Evolutionary conservation across 2,113 vertebrate genomes (phyloP), one percentile per base, ranked within the genome.

Genomic region (Xenopus tropicalis): DNA sequence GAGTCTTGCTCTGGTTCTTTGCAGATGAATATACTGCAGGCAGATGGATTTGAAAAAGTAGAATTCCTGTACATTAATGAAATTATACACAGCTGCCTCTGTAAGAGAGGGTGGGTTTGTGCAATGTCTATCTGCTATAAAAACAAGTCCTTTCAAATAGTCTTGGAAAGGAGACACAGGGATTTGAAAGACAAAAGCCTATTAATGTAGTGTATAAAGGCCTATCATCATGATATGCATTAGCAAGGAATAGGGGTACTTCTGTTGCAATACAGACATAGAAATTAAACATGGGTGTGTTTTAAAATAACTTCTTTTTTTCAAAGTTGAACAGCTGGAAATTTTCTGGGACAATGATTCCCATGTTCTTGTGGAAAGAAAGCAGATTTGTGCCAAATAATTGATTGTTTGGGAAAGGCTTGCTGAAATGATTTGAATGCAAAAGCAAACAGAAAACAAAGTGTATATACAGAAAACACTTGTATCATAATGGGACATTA

Each of bases 131-230:
- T 10, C 44, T 51, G 72, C 58, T 44, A 68, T 56, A 69, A 69
- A 76, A 76, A 76, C 73, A 63, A 42, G 29, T 29, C 29, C 71
- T 58, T 72, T 72, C 29, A 72, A 66, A 66, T 56, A 14, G 58
- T 56, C 66, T 69, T 44, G 48, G 56, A 63, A 63, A 29, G 61
- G 66, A 69, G 73, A 63, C 48, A 11, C 19, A 14, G 73, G 58
- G 66, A 76, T 76, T 69, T 69, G 2, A 17, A 13, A 48, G 58
- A 76, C 66, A 76, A 76, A 76, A 64, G 29, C 57, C 73, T 62
- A 68, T 69, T 68, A 74, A 68, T 69, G 72, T 62, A 62, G 66
- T 48, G 37, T 63, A 69, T 63, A 58, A 69, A 61, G 54, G 25
- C 24, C 66, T 56, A 65, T 68, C 72, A 68, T 65, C 23, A n/a